A percentile compares a stretch with the other conserved stretches of the same genome.
Conservation (phyloP, 2,797 vertebrate species). For the Australoheros facetus region DNA sequence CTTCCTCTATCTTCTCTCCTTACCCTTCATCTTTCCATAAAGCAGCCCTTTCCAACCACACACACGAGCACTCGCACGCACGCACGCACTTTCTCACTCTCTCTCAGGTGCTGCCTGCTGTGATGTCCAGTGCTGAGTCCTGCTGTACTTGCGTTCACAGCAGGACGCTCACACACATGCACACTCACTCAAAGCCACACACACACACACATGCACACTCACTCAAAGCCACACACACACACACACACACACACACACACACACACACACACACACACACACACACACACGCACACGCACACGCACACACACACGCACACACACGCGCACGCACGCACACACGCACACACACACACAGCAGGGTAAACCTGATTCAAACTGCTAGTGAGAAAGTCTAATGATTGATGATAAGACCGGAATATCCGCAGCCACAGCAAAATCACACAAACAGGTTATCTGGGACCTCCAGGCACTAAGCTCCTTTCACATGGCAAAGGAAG, state of each 20-base stretch:
- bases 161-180: constrained; percentile 35
- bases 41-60: constrained; percentile 43
- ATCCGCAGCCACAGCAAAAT: constrained; percentile 78
- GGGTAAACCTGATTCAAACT: constrained; percentile 77
- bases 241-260: constrained; percentile 38
- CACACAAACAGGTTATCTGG: constrained; percentile 78
- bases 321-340: too few species aligned
- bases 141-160: constrained; percentile 72
- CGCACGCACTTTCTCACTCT: constrained; percentile 36
- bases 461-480: constrained; percentile 69
- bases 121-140: constrained; percentile 74
- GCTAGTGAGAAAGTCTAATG: constrained; percentile 72
- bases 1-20: constrained; percentile 39
- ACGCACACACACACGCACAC: background rate
- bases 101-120: constrained; percentile 68
- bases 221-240: constrained; percentile 24
- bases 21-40: constrained; percentile 43
- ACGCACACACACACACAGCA: constrained; percentile 31
- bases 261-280: too few species aligned
- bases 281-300: too few species aligned
- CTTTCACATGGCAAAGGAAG: constrained; percentile 49
- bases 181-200: too few species aligned
- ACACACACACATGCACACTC: constrained; percentile 15
- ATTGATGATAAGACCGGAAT: constrained; percentile 79
- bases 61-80: constrained; percentile 6